These are phyloP conservation scores for Yponomeuta malinellus DNA, from an alignment of 2,888 invertebrate genomes.

Conservation along the genomic window DNA sequence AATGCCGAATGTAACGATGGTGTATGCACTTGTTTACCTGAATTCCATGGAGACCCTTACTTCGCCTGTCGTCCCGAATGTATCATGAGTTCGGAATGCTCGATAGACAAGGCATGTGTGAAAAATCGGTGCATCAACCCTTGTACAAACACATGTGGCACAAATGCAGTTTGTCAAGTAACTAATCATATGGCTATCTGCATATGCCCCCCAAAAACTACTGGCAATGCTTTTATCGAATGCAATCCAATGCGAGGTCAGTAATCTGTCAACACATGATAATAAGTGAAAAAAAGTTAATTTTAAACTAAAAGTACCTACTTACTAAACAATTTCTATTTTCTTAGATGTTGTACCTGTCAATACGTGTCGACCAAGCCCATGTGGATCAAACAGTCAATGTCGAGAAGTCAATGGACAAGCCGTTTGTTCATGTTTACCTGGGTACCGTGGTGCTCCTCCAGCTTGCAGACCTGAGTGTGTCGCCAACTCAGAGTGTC, in stretches of 20 bases:
- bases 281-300: background rate
- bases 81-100: slow-evolving; percentile 82
- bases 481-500: slow-evolving; percentile 82
- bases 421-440: slow-evolving; percentile 81
- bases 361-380: slow-evolving; percentile 78
- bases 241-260: slow-evolving; percentile 77
- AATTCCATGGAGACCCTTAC: slow-evolving; percentile 80
- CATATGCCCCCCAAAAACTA: slow-evolving; percentile 80
- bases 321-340: too few species aligned
- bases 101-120: slow-evolving; percentile 81
- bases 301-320: too few species aligned
- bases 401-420: slow-evolving; percentile 78
- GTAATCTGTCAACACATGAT: slow-evolving; percentile 11
- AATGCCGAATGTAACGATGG: slow-evolving; percentile 78
- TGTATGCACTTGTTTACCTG: slow-evolving; percentile 76
- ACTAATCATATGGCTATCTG: slow-evolving; percentile 87
- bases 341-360: slow-evolving; percentile 31
- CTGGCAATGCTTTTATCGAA: slow-evolving; percentile 83
- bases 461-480: slow-evolving; percentile 85
- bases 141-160: slow-evolving; percentile 85
- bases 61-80: slow-evolving; percentile 85
- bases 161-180: slow-evolving; percentile 82
- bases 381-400: slow-evolving; percentile 79
- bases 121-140: slow-evolving; percentile 82
- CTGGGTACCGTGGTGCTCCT: slow-evolving; percentile 79